These are phyloP conservation scores for Phrynosoma blainvillii DNA, from an alignment of 2,113 vertebrate genomes.

Conservation along the genomic window DNA sequence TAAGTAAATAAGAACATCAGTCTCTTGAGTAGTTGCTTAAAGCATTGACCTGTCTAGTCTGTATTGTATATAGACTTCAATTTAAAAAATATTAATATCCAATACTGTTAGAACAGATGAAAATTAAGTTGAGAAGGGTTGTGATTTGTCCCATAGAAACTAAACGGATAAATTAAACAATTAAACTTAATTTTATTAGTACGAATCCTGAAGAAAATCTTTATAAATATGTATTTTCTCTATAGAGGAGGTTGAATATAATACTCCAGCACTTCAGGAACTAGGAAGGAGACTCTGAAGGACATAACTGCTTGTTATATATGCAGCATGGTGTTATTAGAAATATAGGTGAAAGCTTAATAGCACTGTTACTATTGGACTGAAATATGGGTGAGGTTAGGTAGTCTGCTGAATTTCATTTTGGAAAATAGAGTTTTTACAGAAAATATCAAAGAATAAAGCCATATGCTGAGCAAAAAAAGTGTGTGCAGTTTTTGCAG, in stretches of 20 bases:
- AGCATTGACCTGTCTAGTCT: background rate
- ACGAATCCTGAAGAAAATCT: constrained; percentile 73
- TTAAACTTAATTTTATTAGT: constrained; percentile 75
- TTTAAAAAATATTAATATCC: background rate
- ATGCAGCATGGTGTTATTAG: constrained; percentile 62
- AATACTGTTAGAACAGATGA: background rate
- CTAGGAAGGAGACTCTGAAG: constrained; percentile 52
- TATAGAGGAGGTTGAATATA: constrained; percentile 72
- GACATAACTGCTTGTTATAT: constrained; percentile 68
- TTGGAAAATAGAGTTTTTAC: constrained; percentile 66
- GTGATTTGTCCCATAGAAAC: constrained; percentile 72
- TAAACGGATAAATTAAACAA: constrained; percentile 62
- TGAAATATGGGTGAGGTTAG: constrained; percentile 79
- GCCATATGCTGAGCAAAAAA: constrained; percentile 49
- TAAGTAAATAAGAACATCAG: background rate
- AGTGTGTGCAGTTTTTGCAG: constrained; percentile 55
- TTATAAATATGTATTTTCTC: constrained; percentile 74
- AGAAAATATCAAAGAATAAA: constrained; percentile 56
- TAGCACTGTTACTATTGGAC: constrained; percentile 67
- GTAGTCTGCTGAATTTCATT: constrained; percentile 73
- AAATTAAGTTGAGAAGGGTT: constrained; percentile 50
- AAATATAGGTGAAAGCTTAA: constrained; percentile 66
- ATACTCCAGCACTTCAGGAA: constrained; percentile 64
- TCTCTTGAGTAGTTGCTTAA: background rate
- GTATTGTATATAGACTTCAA: background rate